These are phyloP conservation scores for Nyctibius grandis DNA, from an alignment of 2,797 vertebrate genomes.

Conservation along the genomic window DNA sequence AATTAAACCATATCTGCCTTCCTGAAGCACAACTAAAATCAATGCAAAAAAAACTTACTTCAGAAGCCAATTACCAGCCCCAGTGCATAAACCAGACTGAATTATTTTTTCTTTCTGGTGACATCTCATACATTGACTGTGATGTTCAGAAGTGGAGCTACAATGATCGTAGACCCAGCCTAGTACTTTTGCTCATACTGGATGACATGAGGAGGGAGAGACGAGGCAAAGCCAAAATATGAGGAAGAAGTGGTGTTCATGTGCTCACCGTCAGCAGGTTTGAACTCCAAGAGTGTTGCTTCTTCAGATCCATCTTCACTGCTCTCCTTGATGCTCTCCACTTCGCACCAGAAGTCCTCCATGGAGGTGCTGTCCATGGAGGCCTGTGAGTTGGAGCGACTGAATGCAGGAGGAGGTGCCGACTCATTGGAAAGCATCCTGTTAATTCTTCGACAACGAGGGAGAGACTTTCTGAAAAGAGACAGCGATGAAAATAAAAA, in stretches of 20 bases:
- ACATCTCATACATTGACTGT: not conserved
- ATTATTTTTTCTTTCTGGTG: not conserved
- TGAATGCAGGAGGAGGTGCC: slow-evolving; percentile 63
- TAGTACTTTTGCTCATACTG: not conserved
- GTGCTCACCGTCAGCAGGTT: slow-evolving; percentile 85
- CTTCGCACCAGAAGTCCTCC: slow-evolving; percentile 94
- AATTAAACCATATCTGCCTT: not conserved
- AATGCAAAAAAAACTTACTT: not conserved
- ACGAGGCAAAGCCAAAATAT: not conserved
- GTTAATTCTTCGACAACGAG: slow-evolving; percentile 73
- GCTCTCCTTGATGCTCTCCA: slow-evolving; percentile 84
- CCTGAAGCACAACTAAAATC: not conserved
- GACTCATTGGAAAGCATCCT: slow-evolving; percentile 82
- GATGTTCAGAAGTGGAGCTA: not conserved
- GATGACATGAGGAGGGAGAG: not conserved
- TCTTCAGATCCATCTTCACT: slow-evolving; percentile 74
- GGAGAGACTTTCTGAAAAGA: slow-evolving; percentile 75
- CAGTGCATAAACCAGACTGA: not conserved
- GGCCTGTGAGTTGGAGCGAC: slow-evolving; percentile 74
- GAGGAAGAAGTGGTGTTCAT: not conserved
- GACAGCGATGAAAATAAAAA: not conserved
- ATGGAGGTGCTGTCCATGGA: slow-evolving; percentile 79
- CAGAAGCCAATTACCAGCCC: not conserved
- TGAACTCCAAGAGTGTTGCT: slow-evolving; percentile 74
- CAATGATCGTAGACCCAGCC: not conserved